Conservation (phyloP, 2,797 vertebrate genomes). For the Distichodus sexfasciatus region DNA sequence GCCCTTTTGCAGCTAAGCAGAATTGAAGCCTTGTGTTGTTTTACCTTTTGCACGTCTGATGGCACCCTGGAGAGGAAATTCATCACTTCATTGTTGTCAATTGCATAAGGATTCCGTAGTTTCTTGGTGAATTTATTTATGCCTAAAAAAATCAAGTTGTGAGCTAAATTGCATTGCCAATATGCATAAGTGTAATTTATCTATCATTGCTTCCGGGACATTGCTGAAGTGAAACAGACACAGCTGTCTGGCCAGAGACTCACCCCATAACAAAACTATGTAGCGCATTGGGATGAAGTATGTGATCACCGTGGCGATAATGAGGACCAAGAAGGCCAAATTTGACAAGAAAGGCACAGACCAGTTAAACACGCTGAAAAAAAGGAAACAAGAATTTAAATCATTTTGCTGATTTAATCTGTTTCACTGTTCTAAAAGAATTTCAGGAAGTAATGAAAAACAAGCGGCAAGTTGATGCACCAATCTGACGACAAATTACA, state of each 20-base stretch:
- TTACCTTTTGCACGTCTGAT: slow-evolving; percentile 97
- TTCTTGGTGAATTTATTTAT: slow-evolving; percentile 99
- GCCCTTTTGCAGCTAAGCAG: too few species aligned
- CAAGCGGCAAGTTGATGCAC: neutral
- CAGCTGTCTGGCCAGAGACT: too few species aligned
- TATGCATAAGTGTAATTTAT: neutral
- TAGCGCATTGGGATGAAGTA: slow-evolving; percentile 90
- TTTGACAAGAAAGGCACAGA: slow-evolving; percentile 90
- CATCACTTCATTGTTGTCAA: slow-evolving; percentile 93
- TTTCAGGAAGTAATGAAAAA: neutral
- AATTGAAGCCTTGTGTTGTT: too few species aligned
- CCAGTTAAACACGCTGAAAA: slow-evolving; percentile 93
- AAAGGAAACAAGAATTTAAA: slow-evolving; percentile 26
- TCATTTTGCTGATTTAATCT: too few species aligned
- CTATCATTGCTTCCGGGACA: too few species aligned
- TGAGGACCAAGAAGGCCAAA: slow-evolving; percentile 83
- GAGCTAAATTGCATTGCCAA: too few species aligned
- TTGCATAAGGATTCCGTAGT: slow-evolving; percentile 92
- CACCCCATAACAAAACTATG: slow-evolving; percentile 93
- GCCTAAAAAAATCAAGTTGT: slow-evolving; percentile 85
- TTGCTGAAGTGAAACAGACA: neutral
- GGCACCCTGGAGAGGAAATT: slow-evolving; percentile 97
- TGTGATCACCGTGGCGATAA: slow-evolving; percentile 70
- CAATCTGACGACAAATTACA: too few species aligned
- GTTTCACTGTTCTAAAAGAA: too few species aligned